These are phyloP conservation scores for Lepidostoma basale DNA, from an alignment of 1,140 invertebrate species.

Conservation along the genomic window DNA sequence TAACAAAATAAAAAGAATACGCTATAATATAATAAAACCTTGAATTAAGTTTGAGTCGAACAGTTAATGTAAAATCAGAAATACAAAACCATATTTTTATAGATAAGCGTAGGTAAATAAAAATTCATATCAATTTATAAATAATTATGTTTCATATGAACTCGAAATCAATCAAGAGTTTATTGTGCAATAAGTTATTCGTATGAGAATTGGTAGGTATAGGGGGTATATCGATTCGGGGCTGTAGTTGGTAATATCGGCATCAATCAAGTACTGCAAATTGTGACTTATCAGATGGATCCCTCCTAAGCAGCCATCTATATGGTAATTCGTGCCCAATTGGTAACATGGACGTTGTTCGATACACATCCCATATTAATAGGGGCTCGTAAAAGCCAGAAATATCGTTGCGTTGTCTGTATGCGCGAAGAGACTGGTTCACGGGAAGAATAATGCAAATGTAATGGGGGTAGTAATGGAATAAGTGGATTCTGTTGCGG, in stretches of 20 bases:
- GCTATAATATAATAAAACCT: no score
- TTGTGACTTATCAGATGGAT: slow-evolving; percentile 17
- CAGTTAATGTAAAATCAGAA: no score
- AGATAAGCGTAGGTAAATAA: no score
- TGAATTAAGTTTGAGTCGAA: no score
- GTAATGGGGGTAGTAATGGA: slow-evolving; percentile 3
- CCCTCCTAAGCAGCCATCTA: slow-evolving; percentile 41
- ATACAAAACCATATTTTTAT: no score
- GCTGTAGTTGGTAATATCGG: background rate
- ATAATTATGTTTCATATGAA: background rate
- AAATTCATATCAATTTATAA: no score
- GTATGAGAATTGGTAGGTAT: no score
- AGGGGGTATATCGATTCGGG: background rate
- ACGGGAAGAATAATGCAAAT: slow-evolving; percentile 18
- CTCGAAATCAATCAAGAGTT: slow-evolving; percentile 9
- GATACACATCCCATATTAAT: slow-evolving; percentile 45
- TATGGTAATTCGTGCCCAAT: slow-evolving; percentile 43
- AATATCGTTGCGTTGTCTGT: background rate
- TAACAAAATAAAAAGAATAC: no score
- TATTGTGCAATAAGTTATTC: slow-evolving; percentile 1
- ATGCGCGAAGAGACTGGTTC: background rate
- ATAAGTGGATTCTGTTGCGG: background rate
- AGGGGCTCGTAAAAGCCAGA: slow-evolving; percentile 44
- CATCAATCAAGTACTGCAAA: slow-evolving; percentile 33
- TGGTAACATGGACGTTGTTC: slow-evolving; percentile 10